These are phyloP conservation scores for Neotoma lepida DNA, from an alignment of 2,113 vertebrate genomes.

Conservation along the genomic window DNA sequence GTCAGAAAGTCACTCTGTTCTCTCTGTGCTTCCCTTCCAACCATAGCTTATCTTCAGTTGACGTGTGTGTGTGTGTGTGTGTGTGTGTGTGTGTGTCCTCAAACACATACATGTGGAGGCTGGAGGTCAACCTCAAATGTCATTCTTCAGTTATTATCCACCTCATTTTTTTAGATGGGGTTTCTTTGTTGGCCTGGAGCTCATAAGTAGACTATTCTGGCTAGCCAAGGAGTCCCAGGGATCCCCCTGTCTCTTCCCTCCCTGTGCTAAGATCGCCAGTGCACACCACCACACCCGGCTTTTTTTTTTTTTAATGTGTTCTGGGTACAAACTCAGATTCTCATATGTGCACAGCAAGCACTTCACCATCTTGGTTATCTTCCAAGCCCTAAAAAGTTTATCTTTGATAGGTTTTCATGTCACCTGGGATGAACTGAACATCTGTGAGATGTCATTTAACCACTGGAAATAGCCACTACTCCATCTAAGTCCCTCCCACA, in stretches of 20 bases:
- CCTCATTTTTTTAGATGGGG: too few species aligned
- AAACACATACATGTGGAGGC: too few species aligned
- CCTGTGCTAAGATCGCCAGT: background rate
- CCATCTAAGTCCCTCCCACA: background rate
- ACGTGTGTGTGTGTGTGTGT: background rate
- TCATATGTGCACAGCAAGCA: background rate
- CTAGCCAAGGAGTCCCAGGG: background rate
- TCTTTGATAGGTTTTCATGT: background rate
- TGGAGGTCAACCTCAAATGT: background rate
- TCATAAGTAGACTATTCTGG: too few species aligned
- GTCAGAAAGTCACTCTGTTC: background rate
- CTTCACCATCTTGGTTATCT: background rate
- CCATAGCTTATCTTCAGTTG: background rate
- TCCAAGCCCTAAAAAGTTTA: background rate
- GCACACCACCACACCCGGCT: background rate
- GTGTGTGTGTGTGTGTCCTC: too few species aligned
- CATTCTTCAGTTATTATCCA: background rate
- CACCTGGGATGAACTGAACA: accelerated
- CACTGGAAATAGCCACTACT: background rate
- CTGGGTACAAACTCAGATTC: background rate
- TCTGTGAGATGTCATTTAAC: too few species aligned
- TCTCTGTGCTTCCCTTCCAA: background rate
- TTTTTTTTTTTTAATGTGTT: background rate
- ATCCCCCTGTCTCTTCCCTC: background rate
- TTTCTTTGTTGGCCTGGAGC: background rate